phyloP scores from a whole-genome alignment of 2,113 vertebrate species.

The Saimiri boliviensis region DNA sequence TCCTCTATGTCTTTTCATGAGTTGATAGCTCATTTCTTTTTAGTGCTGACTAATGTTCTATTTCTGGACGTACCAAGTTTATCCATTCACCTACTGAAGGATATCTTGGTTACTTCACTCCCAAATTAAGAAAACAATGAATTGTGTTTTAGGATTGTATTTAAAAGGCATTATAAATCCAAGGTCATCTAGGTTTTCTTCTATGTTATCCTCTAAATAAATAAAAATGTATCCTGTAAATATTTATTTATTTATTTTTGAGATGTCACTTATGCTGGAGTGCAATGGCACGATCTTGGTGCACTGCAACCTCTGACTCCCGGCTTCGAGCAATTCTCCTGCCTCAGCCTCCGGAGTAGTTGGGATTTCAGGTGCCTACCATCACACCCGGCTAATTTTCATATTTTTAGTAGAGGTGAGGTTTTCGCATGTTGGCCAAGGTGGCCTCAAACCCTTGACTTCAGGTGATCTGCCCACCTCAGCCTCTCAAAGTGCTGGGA shows the following conservation, averaged over 20 bases:
- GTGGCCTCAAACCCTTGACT: not conserved
- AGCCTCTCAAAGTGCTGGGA: not conserved
- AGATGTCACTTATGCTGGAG: not conserved
- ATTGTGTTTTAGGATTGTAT: not conserved
- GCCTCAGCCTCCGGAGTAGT: not conserved
- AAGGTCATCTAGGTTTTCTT: not conserved
- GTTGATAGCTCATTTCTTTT: conserved; percentile 33
- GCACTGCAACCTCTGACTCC: not conserved
- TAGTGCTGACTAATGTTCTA: not conserved
- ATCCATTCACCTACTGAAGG: not conserved
- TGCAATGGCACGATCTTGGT: not conserved
- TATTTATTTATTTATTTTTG: not conserved
- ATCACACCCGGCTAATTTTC: not conserved
- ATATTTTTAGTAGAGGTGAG: not conserved
- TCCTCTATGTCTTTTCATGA: not conserved
- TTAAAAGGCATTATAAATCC: not conserved
- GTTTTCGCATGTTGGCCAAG: not conserved
- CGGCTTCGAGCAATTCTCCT: not conserved
- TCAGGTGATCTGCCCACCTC: not conserved
- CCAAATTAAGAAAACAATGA: not conserved
- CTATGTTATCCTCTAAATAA: not conserved
- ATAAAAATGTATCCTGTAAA: not conserved
- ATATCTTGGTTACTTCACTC: not conserved
- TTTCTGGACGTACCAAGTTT: not conserved
- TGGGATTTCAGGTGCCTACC: not conserved